A percentile compares a stretch with the other conserved stretches of the same genome.
These are phyloP conservation scores for Tenebrosternarchus preto DNA, from an alignment of 2,113 vertebrate species.

Conservation along the genomic window DNA sequence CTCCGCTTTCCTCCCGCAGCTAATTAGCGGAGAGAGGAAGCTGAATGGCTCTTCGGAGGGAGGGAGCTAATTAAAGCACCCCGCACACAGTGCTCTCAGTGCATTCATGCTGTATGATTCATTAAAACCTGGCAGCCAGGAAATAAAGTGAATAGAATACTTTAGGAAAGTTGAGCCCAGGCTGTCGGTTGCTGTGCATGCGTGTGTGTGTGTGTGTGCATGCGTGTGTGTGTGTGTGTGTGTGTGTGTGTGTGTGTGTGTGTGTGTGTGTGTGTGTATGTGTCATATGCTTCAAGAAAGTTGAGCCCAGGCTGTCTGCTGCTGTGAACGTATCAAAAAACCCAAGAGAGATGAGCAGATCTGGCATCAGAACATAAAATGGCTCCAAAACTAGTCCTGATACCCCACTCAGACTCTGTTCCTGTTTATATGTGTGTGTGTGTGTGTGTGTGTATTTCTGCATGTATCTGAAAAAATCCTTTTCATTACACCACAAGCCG, in stretches of 20 bases:
- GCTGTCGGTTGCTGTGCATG: background rate
- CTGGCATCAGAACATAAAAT: background rate
- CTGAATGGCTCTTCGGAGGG: conserved; percentile 60
- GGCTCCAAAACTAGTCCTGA: background rate
- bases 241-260: background rate
- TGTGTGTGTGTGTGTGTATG: background rate
- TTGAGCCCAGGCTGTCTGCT: background rate
- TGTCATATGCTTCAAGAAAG: background rate
- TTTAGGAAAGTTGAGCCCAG: conserved; percentile 16
- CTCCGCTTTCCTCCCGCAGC: conserved; percentile 58
- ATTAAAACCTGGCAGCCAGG: conserved; percentile 36
- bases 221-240: too few relatives aligned
- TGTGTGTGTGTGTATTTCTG: background rate
- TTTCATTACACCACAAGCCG: conserved; percentile 80
- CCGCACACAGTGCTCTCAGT: conserved; percentile 45
- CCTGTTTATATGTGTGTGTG: conserved; percentile 28
- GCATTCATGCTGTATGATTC: conserved; percentile 38
- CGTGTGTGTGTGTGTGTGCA: too few relatives aligned
- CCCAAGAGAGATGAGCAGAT: background rate
- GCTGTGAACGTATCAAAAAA: background rate
- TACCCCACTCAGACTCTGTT: conserved; percentile 42
- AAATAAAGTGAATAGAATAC: conserved; percentile 25
- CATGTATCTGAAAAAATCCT: conserved; percentile 64
- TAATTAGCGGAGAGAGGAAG: conserved; percentile 67
- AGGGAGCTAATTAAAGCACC: conserved; percentile 69